Evolutionary conservation across 2,113 vertebrate species (phyloP).

Genomic region (Scomber japonicus): DNA sequence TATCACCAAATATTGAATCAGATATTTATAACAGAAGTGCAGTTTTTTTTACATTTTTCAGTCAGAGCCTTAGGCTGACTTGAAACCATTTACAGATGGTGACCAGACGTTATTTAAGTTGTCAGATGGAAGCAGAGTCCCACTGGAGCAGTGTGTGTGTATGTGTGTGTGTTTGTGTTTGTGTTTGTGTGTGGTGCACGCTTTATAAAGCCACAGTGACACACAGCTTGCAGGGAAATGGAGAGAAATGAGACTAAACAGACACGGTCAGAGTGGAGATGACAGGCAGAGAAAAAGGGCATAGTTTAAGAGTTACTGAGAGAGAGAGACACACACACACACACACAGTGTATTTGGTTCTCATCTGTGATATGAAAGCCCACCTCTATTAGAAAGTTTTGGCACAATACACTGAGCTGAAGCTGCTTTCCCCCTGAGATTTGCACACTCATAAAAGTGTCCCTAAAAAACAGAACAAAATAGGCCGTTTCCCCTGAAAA

Average conservation of each 20-base stretch:
- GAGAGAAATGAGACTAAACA: slow-evolving; percentile 30
- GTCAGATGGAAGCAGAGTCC: slow-evolving; percentile 32
- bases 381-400: slow-evolving; percentile 46
- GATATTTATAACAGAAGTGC: slow-evolving; percentile 7
- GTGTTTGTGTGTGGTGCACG: background rate
- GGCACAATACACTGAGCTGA: slow-evolving; percentile 25
- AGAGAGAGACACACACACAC: background rate
- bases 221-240: slow-evolving; percentile 33
- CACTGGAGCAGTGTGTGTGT: background rate
- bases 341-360: slow-evolving; percentile 6
- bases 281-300: slow-evolving; percentile 1
- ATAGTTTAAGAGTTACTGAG: slow-evolving; percentile 9
- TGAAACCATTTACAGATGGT: slow-evolving; percentile 29
- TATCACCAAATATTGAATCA: slow-evolving; percentile 32
- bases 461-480: slow-evolving; percentile 63
- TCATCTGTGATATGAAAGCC: slow-evolving; percentile 34
- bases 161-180: slow-evolving; percentile 8
- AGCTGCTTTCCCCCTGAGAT: slow-evolving; percentile 53
- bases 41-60: slow-evolving; percentile 27
- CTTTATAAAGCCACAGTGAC: slow-evolving; percentile 4
- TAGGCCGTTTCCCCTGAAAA: slow-evolving; percentile 59
- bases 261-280: slow-evolving; percentile 6
- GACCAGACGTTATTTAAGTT: slow-evolving; percentile 27
- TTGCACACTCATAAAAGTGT: slow-evolving; percentile 52
- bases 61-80: background rate